Conservation (phyloP, 2,888 invertebrate genomes). For the Mongoloraphidia duomilia region DNA sequence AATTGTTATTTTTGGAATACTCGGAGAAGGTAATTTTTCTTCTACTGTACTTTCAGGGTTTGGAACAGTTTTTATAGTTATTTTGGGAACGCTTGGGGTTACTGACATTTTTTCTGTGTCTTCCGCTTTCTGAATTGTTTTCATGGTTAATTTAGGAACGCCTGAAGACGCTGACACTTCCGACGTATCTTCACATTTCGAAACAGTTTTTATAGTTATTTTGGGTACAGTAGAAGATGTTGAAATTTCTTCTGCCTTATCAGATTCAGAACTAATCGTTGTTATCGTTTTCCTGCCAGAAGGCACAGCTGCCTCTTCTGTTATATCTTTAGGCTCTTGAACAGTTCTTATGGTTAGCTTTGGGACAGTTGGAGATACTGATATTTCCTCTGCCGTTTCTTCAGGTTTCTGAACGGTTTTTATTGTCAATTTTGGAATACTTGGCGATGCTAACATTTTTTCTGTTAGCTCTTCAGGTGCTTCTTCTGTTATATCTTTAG, state of each 20-base stretch:
- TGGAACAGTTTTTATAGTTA: constrained; percentile 13
- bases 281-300: not conserved
- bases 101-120: constrained; percentile 20
- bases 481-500: constrained; percentile 28
- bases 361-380: constrained; percentile 15
- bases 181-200: constrained; percentile 31
- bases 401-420: constrained; percentile 19
- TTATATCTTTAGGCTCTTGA: constrained; percentile 23
- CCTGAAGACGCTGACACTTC: constrained; percentile 11
- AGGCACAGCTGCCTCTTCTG: constrained; percentile 25
- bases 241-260: not conserved
- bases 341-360: constrained; percentile 31
- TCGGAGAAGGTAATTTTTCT: not conserved
- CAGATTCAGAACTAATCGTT: constrained; percentile 12
- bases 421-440: constrained; percentile 31
- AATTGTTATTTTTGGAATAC: constrained; percentile 27
- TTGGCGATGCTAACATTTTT: constrained; percentile 27
- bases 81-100: constrained; percentile 27
- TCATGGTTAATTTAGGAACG: not conserved
- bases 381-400: constrained; percentile 13
- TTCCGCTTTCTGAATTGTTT: constrained; percentile 25
- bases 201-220: constrained; percentile 42
- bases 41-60: not conserved
- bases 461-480: no score
- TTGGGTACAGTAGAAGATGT: constrained; percentile 28